Evolutionary conservation across 2,888 invertebrate species (phyloP), one percentile per base, ranked within the genome.

Genomic region (Caradrina kadenii): DNA sequence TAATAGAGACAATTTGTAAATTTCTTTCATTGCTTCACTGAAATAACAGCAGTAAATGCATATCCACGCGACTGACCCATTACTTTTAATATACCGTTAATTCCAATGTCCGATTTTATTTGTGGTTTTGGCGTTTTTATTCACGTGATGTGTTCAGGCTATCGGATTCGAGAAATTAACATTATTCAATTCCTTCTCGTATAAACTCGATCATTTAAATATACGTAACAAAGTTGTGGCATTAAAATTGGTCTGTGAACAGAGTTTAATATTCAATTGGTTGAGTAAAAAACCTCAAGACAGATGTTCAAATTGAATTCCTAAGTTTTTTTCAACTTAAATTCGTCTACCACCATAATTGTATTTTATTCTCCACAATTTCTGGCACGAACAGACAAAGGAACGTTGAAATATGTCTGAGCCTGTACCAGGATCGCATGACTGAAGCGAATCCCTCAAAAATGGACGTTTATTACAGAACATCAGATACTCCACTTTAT

Each of bases 361-460:
- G 61, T 31, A 49, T 53, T 22, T 60, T 68, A 17, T 66, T 26
- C 22, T 58, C 55, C 22, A 58, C 58, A 72, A 69, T 81, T 50
- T 62, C 55, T 48, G 50, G 56, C 68, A 69, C 63, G 65, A 69
- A 70, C 52, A 60, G 58, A 65, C 65, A 64, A 63, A 69, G 53
- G 22, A 59, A 65, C 62, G 49, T 19, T 69, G 65, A 77, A 82
- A 71, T 72, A 80, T 60, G 55, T 68, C 49, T 53, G 56, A 55
- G 58, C 45, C 31, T 61, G 63, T 22, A 72, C 75, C 69, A 66
- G 69, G 69, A 76, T 87, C 68, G 86, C 86, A 81, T 86, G 86
- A 81, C 80, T 80, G 66, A 73, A 76, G 72, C 62, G 63, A 71
- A 87, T 87, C 75, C 77, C 79, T 85, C 83, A 87, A 84, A 74